Evolutionary conservation across 2,888 invertebrate genomes (phyloP).

Genomic region (Cheilosia scutellata): DNA sequence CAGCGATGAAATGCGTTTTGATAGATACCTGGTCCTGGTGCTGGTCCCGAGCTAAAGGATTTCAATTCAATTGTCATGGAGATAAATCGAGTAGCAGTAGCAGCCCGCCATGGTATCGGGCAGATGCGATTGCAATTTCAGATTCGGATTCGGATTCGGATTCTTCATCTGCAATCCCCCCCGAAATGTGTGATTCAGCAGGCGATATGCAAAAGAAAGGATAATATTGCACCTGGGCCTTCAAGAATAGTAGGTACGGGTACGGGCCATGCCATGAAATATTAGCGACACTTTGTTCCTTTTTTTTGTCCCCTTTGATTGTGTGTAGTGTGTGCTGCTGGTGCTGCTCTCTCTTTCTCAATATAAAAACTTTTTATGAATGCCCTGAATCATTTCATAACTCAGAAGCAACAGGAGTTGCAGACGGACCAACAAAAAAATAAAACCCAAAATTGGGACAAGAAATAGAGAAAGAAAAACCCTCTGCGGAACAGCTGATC

Average conservation of each 20-base stretch:
- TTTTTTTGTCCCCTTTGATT: constrained; percentile 41
- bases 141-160: constrained; percentile 10
- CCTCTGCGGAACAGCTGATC: constrained; percentile 70
- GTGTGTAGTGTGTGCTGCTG: neutral
- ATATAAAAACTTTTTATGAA: constrained; percentile 34
- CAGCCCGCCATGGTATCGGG: constrained; percentile 11
- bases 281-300: constrained; percentile 68
- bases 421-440: constrained; percentile 25
- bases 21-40: constrained; percentile 40
- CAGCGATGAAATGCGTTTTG: constrained; percentile 43
- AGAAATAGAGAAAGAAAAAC: constrained; percentile 4
- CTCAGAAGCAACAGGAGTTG: constrained; percentile 72
- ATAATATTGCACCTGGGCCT: constrained; percentile 74
- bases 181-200: constrained; percentile 53
- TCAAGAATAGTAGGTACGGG: constrained; percentile 31
- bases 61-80: constrained; percentile 61
- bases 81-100: constrained; percentile 48
- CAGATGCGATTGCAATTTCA: constrained; percentile 72
- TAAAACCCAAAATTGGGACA: constrained; percentile 5
- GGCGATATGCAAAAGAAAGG: constrained; percentile 75
- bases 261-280: constrained; percentile 68
- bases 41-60: constrained; percentile 45
- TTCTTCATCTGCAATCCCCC: constrained; percentile 31
- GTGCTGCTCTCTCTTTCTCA: neutral
- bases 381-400: constrained; percentile 60